phyloP scores from a whole-genome alignment of 2,797 vertebrate species.

The Tangara arthus region DNA sequence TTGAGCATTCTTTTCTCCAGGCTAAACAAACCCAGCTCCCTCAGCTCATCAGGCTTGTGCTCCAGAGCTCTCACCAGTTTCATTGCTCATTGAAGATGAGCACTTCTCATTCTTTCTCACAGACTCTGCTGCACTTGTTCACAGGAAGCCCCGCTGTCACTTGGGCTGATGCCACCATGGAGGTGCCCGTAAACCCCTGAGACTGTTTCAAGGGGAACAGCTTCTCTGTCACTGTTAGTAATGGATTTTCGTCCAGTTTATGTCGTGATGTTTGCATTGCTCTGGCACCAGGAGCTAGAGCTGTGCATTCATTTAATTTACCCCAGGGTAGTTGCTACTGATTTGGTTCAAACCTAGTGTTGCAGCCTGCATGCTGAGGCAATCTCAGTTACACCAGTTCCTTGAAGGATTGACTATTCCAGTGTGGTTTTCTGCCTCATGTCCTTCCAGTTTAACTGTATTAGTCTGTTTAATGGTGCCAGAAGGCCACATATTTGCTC shows the following conservation, averaged over 20 bases:
- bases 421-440: neutral
- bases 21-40: neutral
- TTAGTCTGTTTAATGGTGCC: constrained; percentile 13
- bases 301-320: neutral
- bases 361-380: fast-evolving
- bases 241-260: neutral
- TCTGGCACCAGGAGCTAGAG: neutral
- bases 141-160: fast-evolving
- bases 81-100: neutral
- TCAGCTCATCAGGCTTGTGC: neutral
- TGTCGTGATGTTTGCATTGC: neutral
- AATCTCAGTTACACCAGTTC: neutral
- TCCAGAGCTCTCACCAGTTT: neutral
- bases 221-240: neutral
- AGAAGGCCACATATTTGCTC: constrained; percentile 5
- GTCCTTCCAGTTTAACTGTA: neutral
- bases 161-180: fast-evolving
- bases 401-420: neutral
- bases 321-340: neutral
- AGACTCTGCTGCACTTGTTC: neutral
- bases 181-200: neutral
- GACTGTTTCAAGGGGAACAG: neutral
- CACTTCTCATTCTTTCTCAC: fast-evolving
- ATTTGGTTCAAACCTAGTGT: neutral
- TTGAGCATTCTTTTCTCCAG: neutral